phyloP scores from a whole-genome alignment of 2,113 vertebrate genomes.

The Monopterus albus region DNA sequence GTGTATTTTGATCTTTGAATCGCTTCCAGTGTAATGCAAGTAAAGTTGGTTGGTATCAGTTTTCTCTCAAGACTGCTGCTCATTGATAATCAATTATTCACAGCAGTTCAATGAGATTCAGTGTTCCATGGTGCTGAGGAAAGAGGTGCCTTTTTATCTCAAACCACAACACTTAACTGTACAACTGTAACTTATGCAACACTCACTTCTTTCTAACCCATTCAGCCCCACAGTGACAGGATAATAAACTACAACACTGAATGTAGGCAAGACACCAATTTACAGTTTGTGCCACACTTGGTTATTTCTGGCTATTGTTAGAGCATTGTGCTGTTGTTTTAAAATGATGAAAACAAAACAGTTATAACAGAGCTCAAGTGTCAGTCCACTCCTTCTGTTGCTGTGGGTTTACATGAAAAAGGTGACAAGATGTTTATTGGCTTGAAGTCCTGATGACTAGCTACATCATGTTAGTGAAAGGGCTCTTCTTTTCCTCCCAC shows the following conservation, averaged over 20 bases:
- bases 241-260: background rate
- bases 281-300: background rate
- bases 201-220: background rate
- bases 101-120: conserved; percentile 39
- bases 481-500: conserved; percentile 19
- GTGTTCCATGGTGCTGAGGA: conserved; percentile 23
- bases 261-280: background rate
- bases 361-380: background rate
- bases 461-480: conserved; percentile 44
- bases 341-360: background rate
- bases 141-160: conserved; percentile 38
- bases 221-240: background rate
- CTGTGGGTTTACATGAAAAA: conserved; percentile 21
- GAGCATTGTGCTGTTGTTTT: background rate
- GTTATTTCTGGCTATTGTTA: background rate
- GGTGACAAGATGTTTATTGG: conserved; percentile 32
- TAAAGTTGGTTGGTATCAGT: conserved; percentile 49
- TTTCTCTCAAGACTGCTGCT: conserved; percentile 41
- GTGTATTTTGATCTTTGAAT: conserved; percentile 56
- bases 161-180: conserved; percentile 22
- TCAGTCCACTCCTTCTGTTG: background rate
- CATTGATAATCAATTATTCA: conserved; percentile 72
- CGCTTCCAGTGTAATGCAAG: conserved; percentile 55
- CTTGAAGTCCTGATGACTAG: conserved; percentile 7
- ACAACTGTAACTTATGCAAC: too few species aligned